Conservation (phyloP, 2,113 vertebrate genomes). For the Silurus meridionalis region DNA sequence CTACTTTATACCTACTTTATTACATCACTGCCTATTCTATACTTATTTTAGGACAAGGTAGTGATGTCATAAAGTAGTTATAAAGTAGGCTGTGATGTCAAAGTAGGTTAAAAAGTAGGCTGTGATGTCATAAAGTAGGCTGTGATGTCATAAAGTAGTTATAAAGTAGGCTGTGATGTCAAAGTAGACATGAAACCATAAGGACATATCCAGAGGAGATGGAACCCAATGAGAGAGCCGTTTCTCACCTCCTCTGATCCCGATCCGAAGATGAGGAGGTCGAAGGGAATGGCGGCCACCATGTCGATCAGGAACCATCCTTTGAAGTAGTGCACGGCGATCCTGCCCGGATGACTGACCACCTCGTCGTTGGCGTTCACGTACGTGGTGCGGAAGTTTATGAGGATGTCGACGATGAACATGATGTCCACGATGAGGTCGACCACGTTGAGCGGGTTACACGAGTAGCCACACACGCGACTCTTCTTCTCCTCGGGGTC, state of each 20-base stretch:
- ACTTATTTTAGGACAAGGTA: no score
- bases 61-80: no score
- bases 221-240: background rate
- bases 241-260: constrained; percentile 95
- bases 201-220: background rate
- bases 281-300: constrained; percentile 98
- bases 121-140: background rate
- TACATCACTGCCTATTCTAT: no score
- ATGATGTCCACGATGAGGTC: constrained; percentile 99
- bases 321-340: constrained; percentile 99
- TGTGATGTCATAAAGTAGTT: background rate
- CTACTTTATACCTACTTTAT: no score
- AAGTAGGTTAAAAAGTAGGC: background rate
- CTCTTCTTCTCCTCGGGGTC: constrained; percentile 90
- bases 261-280: constrained; percentile 98
- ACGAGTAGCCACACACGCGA: constrained; percentile 93
- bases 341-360: constrained; percentile 96
- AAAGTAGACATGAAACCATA: background rate
- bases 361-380: constrained; percentile 97
- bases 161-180: background rate
- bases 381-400: constrained; percentile 98
- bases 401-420: constrained; percentile 99
- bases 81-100: no score
- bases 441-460: constrained; percentile 95
- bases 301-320: constrained; percentile 99